Evolutionary conservation across 2,888 invertebrate species (phyloP).

Genomic region (Conistra vaccinii): DNA sequence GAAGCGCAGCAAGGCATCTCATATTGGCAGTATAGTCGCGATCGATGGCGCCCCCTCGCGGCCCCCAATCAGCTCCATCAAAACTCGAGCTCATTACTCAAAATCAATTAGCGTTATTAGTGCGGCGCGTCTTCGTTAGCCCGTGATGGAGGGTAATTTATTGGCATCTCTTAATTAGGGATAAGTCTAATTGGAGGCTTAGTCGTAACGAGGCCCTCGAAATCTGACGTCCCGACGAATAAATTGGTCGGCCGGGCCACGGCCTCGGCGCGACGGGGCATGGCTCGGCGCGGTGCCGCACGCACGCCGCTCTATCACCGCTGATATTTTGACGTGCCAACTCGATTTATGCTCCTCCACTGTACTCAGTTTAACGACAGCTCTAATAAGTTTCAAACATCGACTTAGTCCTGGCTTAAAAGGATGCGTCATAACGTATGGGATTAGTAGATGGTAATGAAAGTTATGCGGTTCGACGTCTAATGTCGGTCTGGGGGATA

Average conservation of each 20-base stretch:
- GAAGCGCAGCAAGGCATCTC: slow-evolving; percentile 61
- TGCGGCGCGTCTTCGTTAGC: slow-evolving; percentile 90
- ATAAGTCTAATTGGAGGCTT: slow-evolving; percentile 92
- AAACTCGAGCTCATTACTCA: slow-evolving; percentile 91
- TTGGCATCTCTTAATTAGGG: slow-evolving; percentile 92
- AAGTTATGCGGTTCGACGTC: slow-evolving; percentile 66
- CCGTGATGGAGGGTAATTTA: slow-evolving; percentile 91
- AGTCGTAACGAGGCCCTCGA: slow-evolving; percentile 91
- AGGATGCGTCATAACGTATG: slow-evolving; percentile 70
- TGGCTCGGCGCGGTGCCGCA: slow-evolving; percentile 68
- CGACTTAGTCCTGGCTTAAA: slow-evolving; percentile 71
- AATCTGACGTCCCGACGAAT: slow-evolving; percentile 90
- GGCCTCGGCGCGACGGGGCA: slow-evolving; percentile 69
- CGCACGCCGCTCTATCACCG: slow-evolving; percentile 82
- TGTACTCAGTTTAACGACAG: slow-evolving; percentile 76
- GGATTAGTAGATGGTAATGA: slow-evolving; percentile 71
- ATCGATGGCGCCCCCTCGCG: slow-evolving; percentile 82
- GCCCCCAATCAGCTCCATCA: slow-evolving; percentile 88
- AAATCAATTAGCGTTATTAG: slow-evolving; percentile 91
- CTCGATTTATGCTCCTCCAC: slow-evolving; percentile 75
- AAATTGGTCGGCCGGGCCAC: slow-evolving; percentile 86
- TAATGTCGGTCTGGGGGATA: slow-evolving; percentile 62
- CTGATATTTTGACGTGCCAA: slow-evolving; percentile 86
- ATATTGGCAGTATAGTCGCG: slow-evolving; percentile 68
- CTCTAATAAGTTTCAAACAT: slow-evolving; percentile 79